phyloP scores from a whole-genome alignment of 2,888 invertebrate genomes.

The Ditula angustiorana region DNA sequence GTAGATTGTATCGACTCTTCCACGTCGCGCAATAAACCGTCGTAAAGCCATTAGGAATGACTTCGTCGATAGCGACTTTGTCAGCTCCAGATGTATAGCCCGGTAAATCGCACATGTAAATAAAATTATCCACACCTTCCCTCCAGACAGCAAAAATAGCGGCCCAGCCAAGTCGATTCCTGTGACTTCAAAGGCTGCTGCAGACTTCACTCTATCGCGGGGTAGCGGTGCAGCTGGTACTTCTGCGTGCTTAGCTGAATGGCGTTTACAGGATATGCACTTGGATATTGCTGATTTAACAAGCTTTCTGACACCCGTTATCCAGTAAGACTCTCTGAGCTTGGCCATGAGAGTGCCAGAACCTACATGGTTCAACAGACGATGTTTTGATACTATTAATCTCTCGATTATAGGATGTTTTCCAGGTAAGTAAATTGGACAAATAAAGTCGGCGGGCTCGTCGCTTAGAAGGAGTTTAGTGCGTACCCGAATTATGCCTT shows the following conservation, averaged over 20 bases:
- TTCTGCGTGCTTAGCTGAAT: too few relatives aligned
- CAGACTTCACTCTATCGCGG: too few relatives aligned
- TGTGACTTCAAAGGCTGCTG: too few relatives aligned
- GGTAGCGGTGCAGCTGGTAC: too few relatives aligned
- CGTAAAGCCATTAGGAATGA: too few relatives aligned
- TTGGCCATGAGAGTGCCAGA: neutral
- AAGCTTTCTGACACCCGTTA: too few relatives aligned
- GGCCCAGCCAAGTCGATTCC: too few relatives aligned
- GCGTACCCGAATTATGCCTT: neutral
- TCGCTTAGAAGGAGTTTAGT: neutral
- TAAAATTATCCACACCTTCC: constrained; percentile 29
- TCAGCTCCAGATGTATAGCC: constrained; percentile 35
- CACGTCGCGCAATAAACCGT: constrained; percentile 35
- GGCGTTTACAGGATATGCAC: too few relatives aligned
- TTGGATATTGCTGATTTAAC: too few relatives aligned
- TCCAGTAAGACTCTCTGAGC: too few relatives aligned
- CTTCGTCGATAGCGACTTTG: constrained; percentile 30
- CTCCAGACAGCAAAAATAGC: too few relatives aligned
- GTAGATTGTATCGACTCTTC: constrained; percentile 16
- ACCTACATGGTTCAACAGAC: neutral
- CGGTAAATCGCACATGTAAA: constrained; percentile 38
- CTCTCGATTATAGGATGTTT: neutral
- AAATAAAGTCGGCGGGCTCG: neutral
- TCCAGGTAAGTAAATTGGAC: neutral
- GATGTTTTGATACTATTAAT: neutral